A percentile compares a stretch with the other conserved stretches of the same genome.
Evolutionary conservation across 2,113 vertebrate species (phyloP).

Genomic region (Seriola dumerili): DNA sequence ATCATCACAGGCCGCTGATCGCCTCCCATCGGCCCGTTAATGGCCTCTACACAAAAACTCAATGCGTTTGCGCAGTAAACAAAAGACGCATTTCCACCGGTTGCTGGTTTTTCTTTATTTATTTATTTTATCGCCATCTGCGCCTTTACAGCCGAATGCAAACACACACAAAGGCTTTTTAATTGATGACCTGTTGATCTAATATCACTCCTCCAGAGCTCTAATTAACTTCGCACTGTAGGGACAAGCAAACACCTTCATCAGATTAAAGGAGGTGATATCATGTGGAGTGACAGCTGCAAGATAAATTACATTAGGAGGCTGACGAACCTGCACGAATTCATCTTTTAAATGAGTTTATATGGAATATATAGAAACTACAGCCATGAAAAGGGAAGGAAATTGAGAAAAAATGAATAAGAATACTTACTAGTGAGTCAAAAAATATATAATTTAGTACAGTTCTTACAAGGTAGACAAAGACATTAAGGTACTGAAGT

Average conservation of each 20-base stretch:
- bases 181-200: conserved; percentile 28
- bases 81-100: conserved; percentile 6
- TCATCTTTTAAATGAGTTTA: too few species aligned
- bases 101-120: neutral
- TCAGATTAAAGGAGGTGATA: neutral
- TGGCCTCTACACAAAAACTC: neutral
- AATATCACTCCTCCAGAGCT: neutral
- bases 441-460: too few species aligned
- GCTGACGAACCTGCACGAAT: too few species aligned
- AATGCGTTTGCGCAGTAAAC: conserved; percentile 6
- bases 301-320: too few species aligned
- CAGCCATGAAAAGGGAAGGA: too few species aligned
- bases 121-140: neutral
- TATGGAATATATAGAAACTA: too few species aligned
- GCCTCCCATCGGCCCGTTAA: conserved; percentile 21
- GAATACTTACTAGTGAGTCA: too few species aligned
- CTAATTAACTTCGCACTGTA: neutral
- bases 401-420: too few species aligned
- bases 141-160: neutral
- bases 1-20: neutral
- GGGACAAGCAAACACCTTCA: neutral
- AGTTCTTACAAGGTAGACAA: too few species aligned
- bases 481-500: too few species aligned
- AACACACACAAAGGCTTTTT: neutral
- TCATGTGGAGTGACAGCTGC: too few species aligned